Conservation (phyloP, 1,140 invertebrate species). For the Brachionus plicatilis region DNA sequence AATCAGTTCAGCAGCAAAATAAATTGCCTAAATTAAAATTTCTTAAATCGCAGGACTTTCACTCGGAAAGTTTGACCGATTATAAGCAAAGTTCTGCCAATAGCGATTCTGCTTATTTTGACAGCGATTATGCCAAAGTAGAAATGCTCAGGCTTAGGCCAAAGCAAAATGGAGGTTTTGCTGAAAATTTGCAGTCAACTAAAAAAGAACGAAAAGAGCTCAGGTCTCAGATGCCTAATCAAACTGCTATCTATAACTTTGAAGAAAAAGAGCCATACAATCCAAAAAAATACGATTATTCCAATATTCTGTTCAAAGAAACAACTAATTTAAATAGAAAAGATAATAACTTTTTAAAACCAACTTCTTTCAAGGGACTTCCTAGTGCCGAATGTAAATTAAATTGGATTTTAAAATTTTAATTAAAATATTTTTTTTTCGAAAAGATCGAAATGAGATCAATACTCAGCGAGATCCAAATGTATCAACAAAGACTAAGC, state of each 20-base stretch:
- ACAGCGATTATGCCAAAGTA: neutral
- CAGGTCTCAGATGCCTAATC: neutral
- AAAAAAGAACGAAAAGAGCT: neutral
- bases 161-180: neutral
- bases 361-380: neutral
- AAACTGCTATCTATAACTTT: neutral
- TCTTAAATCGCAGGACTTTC: neutral
- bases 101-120: neutral
- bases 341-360: neutral
- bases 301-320: slow-evolving; percentile 11
- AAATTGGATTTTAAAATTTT: neutral
- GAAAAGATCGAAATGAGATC: neutral
- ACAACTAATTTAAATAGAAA: neutral
- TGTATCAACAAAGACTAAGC: neutral
- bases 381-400: neutral
- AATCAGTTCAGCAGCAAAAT: neutral
- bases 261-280: neutral
- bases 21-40: slow-evolving; percentile 25
- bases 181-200: neutral
- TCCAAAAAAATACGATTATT: slow-evolving; percentile 10
- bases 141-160: neutral
- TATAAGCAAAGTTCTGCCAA: neutral
- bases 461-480: neutral
- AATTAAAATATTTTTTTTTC: neutral
- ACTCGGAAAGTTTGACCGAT: neutral